Evolutionary conservation across 92 coral and sea anemone species (phyloP), one percentile per base, ranked within the genome.

Genomic region (Bergia puertoricense): DNA sequence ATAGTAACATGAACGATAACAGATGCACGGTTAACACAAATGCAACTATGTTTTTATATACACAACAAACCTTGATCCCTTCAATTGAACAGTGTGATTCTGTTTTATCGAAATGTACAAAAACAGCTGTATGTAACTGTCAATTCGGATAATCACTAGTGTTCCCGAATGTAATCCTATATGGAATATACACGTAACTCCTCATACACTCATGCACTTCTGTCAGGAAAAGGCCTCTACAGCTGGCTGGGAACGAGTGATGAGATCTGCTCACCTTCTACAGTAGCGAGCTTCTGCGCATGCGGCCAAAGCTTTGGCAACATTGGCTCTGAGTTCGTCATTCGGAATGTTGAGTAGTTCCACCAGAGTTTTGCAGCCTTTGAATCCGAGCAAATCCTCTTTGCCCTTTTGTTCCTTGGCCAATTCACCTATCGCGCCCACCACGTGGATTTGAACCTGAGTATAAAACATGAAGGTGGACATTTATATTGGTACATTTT

Each of bases 351-450:
- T 91, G 5, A 93, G 91, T 38, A 96, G 74, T 68, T 90, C 89
- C 76, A 96, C 94, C 38, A 96, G 93, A 0, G 91, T 93, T 81
- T 89, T 90, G 88, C 98, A 96, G 39, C 98, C 98, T 7, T 96
- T 86, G 76, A 94, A 93, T 44, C 93, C 89, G 36, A 94, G 88
- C 36, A 96, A 68, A 38, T 92, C 98, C 76, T 75, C 45, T 40
- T 94, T 88, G 23, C 96, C 98, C 41, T 77, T 87, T 6, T 92
- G 96, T 11, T 91, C 92, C 88, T 93, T 95, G 68, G 93, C 92
- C 38, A 96, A 92, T 77, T 96, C 98, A 30, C 94, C 94, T 76
- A 96, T 88, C 8, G 98, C 98, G 5, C 98, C 98, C 42, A 93
- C 92, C 37, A 92, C 94, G 38, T 96, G 98, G 41, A 95, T 80